Evolutionary conservation across 1,140 invertebrate species (phyloP).

Genomic region (Drosophila willistoni): DNA sequence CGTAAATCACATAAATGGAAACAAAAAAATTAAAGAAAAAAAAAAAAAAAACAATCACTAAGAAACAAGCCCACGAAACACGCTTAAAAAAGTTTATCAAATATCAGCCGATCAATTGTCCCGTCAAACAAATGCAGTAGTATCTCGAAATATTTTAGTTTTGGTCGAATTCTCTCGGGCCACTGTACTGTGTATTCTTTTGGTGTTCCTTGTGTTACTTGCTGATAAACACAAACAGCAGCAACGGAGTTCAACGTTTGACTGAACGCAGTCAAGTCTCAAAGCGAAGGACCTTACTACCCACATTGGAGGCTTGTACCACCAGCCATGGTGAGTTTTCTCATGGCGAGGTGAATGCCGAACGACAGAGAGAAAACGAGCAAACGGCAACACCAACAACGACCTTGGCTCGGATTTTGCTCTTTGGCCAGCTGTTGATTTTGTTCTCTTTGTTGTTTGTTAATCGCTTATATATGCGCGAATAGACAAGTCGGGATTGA

Average conservation of each 20-base stretch:
- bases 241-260: constrained; percentile 71
- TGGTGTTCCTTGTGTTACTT: not conserved
- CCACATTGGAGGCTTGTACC: not conserved
- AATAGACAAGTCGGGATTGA: not conserved
- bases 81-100: not conserved
- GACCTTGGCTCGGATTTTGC: constrained; percentile 53
- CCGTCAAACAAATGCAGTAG: constrained; percentile 5
- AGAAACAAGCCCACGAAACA: constrained; percentile 12
- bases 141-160: constrained; percentile 9
- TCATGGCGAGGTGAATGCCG: constrained; percentile 36
- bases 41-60: constrained; percentile 2
- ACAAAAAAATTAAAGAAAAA: constrained; percentile 30
- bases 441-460: constrained; percentile 44
- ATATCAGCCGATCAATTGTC: not conserved
- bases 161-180: constrained; percentile 1
- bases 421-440: constrained; percentile 74
- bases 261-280: constrained; percentile 51
- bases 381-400: constrained; percentile 12
- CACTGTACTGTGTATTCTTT: not conserved
- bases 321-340: constrained; percentile 53
- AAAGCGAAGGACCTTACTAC: constrained; percentile 13
- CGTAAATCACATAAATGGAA: constrained; percentile 25
- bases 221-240: constrained; percentile 56
- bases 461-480: constrained; percentile 12
- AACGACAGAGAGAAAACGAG: constrained; percentile 18